A percentile compares a stretch with the other conserved stretches of the same genome.
Evolutionary conservation across 2,888 invertebrate genomes (phyloP).

Genomic region (Torymus texanus): DNA sequence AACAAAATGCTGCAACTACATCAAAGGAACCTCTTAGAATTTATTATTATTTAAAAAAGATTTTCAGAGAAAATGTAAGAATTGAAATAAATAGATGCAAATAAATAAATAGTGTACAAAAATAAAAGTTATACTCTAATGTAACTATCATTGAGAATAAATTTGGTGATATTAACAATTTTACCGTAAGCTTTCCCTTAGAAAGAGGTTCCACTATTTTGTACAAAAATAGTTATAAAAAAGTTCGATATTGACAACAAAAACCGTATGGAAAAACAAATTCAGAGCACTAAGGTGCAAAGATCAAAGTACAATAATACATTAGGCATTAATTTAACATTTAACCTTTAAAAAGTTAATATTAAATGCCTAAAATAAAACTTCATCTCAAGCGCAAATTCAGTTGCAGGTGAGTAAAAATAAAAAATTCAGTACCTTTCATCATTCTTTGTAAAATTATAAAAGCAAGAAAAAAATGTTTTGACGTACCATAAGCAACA

Average conservation of each 20-base stretch:
- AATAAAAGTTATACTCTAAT: too few species aligned
- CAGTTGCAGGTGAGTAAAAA: conserved; percentile 57
- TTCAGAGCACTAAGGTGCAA: conserved; percentile 24
- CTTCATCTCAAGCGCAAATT: conserved; percentile 52
- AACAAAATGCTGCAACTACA: conserved; percentile 22
- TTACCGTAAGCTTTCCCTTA: not conserved
- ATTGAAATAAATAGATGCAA: too few species aligned
- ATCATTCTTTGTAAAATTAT: conserved; percentile 53
- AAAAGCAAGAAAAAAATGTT: conserved; percentile 23
- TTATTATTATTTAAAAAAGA: not conserved
- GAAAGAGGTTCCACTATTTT: conserved; percentile 38
- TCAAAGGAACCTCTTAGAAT: conserved; percentile 13
- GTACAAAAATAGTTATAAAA: conserved; percentile 19
- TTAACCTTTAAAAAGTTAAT: conserved; percentile 40
- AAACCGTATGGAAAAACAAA: conserved; percentile 38
- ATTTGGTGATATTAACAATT: too few species aligned
- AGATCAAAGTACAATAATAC: conserved; percentile 27
- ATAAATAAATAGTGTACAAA: too few species aligned
- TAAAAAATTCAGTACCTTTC: conserved; percentile 52
- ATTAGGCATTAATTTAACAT: conserved; percentile 42
- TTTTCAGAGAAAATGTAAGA: too few species aligned
- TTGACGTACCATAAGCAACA: conserved; percentile 1
- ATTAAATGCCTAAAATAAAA: conserved; percentile 46
- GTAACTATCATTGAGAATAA: too few species aligned
- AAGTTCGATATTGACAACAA: conserved; percentile 36